These are phyloP conservation scores for Galaxea fascicularis DNA, from an alignment of 92 coral and sea anemone species.

Conservation along the genomic window DNA sequence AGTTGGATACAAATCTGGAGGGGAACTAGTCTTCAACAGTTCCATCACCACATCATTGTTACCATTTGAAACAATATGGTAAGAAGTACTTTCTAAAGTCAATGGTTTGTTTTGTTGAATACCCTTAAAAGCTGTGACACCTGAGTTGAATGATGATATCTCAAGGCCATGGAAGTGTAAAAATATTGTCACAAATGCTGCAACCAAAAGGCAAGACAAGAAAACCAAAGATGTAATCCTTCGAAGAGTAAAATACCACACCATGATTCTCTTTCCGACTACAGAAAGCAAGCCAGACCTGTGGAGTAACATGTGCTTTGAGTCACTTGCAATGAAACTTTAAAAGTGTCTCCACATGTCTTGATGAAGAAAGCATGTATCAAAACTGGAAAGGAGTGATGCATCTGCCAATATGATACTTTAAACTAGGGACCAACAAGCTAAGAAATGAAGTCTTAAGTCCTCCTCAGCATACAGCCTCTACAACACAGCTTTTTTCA, in stretches of 20 bases:
- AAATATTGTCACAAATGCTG: slow-evolving; percentile 14
- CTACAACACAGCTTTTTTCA: not conserved
- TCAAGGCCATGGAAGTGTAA: slow-evolving; percentile 26
- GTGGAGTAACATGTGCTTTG: not conserved
- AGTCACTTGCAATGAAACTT: not conserved
- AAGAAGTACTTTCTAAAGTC: slow-evolving; percentile 1
- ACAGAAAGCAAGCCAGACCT: not conserved
- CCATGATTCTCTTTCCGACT: not conserved
- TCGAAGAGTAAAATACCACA: slow-evolving; percentile 41
- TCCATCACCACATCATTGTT: slow-evolving; percentile 44
- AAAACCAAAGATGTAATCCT: slow-evolving; percentile 16
- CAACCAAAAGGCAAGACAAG: slow-evolving; percentile 23
- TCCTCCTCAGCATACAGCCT: not conserved
- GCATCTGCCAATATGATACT: not conserved
- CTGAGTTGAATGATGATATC: not conserved
- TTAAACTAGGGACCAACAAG: not conserved
- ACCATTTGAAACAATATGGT: not conserved
- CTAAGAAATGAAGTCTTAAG: not conserved
- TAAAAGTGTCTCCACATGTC: not conserved
- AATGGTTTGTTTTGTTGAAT: not conserved
- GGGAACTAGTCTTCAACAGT: slow-evolving; percentile 64
- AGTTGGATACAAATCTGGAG: slow-evolving; percentile 74
- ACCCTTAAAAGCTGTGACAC: not conserved
- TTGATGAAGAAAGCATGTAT: not conserved
- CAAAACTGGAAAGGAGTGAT: not conserved